phyloP scores from a whole-genome alignment of 2,888 invertebrate genomes.

The Pogonocherus hispidulus region DNA sequence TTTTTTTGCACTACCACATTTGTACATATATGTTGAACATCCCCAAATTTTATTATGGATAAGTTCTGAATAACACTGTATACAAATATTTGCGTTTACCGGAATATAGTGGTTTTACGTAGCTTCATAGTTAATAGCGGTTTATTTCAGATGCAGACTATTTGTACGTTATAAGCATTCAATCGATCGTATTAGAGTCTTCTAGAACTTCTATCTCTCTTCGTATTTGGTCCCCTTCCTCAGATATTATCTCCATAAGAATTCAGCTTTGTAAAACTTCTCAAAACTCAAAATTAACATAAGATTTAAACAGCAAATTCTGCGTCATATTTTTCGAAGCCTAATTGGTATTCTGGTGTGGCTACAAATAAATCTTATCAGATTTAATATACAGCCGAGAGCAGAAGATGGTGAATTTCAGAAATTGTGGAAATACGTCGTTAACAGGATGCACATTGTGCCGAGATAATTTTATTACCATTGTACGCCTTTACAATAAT shows the following conservation, averaged over 20 bases:
- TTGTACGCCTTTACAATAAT: neutral
- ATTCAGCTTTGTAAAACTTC: conserved; percentile 4
- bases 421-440: conserved; percentile 7
- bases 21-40: no score
- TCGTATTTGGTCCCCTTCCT: neutral
- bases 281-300: conserved; percentile 1
- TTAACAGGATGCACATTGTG: conserved; percentile 6
- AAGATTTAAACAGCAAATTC: conserved; percentile 5
- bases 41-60: no score
- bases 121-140: neutral
- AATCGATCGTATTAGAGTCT: neutral
- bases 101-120: neutral
- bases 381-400: conserved; percentile 16
- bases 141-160: neutral
- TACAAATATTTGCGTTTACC: no score
- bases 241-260: conserved; percentile 1
- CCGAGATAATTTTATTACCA: conserved; percentile 3
- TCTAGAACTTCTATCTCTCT: conserved; percentile 1
- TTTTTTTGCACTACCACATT: no score
- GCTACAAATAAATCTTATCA: conserved; percentile 18
- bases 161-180: neutral
- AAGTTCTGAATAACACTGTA: no score
- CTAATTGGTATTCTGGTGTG: conserved; percentile 11
- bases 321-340: neutral
- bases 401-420: conserved; percentile 8